These are phyloP conservation scores for Kryphioiulus occultus DNA, from an alignment of 2,888 invertebrate species.

Conservation along the genomic window DNA sequence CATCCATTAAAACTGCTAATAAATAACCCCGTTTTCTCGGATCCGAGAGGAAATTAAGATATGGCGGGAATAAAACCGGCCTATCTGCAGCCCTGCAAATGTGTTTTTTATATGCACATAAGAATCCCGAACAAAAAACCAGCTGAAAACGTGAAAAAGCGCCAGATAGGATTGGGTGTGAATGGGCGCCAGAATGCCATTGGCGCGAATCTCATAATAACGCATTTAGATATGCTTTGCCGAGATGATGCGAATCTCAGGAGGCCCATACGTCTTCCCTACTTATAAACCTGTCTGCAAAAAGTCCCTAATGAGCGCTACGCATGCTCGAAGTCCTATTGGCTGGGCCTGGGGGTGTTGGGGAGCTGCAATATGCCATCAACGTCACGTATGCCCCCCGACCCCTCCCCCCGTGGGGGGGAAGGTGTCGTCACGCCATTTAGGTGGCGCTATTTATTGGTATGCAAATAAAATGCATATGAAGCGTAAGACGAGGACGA, in stretches of 20 bases:
- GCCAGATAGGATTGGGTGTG: background rate
- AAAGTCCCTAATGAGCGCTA: constrained; percentile 16
- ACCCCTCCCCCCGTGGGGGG: background rate
- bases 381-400: background rate
- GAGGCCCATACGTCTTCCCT: constrained; percentile 16
- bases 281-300: constrained; percentile 23
- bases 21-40: background rate
- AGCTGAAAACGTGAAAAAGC: background rate
- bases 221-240: constrained; percentile 12
- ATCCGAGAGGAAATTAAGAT: constrained; percentile 23
- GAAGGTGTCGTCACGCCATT: constrained; percentile 16
- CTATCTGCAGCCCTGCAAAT: background rate
- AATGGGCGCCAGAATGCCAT: constrained; percentile 17
- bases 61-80: constrained; percentile 21
- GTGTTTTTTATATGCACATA: background rate
- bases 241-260: constrained; percentile 9
- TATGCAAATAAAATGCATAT: background rate
- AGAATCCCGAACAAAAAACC: constrained; percentile 17
- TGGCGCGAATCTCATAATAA: background rate
- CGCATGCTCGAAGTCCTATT: background rate
- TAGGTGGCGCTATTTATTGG: constrained; percentile 16
- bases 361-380: background rate
- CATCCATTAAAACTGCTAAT: background rate
- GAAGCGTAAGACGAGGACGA: constrained; percentile 3
- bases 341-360: background rate